phyloP scores from a whole-genome alignment of 2,888 invertebrate species.

The Clivina fossor region DNA sequence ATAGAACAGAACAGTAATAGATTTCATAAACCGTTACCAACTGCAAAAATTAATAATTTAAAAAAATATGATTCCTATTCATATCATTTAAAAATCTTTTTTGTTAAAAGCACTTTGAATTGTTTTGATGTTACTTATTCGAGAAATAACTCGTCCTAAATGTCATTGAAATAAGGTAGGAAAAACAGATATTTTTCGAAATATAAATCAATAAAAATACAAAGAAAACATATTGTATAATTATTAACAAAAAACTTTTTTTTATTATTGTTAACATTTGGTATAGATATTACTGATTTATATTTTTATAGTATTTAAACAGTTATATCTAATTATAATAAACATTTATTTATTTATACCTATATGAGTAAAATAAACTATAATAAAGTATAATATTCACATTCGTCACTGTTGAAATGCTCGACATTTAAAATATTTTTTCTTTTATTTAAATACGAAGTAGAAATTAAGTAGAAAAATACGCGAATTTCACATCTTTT shows the following conservation, averaged over 20 bases:
- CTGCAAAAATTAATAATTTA: too few species aligned
- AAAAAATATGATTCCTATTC: too few species aligned
- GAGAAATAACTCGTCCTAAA: too few species aligned
- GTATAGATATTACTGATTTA: slow-evolving; percentile 47
- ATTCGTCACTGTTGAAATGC: slow-evolving; percentile 45
- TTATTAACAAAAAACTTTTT: slow-evolving; percentile 41
- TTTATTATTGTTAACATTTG: slow-evolving; percentile 50
- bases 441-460: slow-evolving; percentile 1
- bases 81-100: too few species aligned
- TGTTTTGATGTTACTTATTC: too few species aligned
- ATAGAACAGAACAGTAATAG: too few species aligned
- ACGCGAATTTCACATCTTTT: slow-evolving; percentile 22
- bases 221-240: slow-evolving; percentile 10
- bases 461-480: slow-evolving; percentile 23
- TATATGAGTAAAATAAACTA: slow-evolving; percentile 41
- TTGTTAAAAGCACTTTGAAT: too few species aligned
- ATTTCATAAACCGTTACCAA: too few species aligned
- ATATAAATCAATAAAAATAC: slow-evolving; percentile 17
- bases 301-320: slow-evolving; percentile 38
- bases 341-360: slow-evolving; percentile 47
- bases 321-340: slow-evolving; percentile 38
- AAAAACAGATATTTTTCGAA: neutral
- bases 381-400: slow-evolving; percentile 41
- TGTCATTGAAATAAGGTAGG: too few species aligned
- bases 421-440: slow-evolving; percentile 37